phyloP scores from a whole-genome alignment of 23 tunicate species.

The Halocynthia aurantium region DNA sequence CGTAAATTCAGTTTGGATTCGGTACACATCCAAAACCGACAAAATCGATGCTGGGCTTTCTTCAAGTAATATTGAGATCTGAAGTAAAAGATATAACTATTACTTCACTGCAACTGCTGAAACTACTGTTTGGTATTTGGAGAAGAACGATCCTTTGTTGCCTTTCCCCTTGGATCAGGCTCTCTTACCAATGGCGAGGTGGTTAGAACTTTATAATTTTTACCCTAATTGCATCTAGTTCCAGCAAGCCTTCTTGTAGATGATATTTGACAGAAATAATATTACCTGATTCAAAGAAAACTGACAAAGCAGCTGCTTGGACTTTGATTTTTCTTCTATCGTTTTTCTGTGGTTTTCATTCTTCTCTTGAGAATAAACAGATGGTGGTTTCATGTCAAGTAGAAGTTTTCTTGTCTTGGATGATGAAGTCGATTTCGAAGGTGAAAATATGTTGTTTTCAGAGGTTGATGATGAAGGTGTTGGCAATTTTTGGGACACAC shows the following conservation, averaged over 20 bases:
- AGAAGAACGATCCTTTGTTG: no score
- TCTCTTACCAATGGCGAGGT: no score
- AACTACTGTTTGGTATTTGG: not conserved
- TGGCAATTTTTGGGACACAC: slow-evolving; percentile 4
- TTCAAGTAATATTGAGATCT: slow-evolving; percentile 81
- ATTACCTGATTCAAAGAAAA: slow-evolving; percentile 61
- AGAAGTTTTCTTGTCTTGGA: not conserved
- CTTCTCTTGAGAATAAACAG: not conserved
- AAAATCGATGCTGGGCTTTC: slow-evolving; percentile 29
- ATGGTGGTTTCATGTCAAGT: not conserved
- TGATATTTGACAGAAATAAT: not conserved
- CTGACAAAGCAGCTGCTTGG: slow-evolving; percentile 63
- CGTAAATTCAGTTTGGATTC: slow-evolving; percentile 61
- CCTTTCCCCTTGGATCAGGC: no score
- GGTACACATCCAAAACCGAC: slow-evolving; percentile 54
- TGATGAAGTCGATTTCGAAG: not conserved
- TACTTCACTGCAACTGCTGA: not conserved
- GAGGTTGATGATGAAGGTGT: not conserved
- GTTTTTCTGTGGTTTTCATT: not conserved
- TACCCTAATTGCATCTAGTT: no score
- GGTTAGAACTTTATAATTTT: no score
- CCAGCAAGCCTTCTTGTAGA: no score
- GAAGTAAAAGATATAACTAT: slow-evolving; percentile 4
- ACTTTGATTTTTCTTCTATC: slow-evolving; percentile 23
- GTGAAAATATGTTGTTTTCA: not conserved